Percentiles rank a stretch among this genome's conserved stretches.
Evolutionary conservation across 2,113 vertebrate genomes (phyloP).

Genomic region (Loxodonta africana): DNA sequence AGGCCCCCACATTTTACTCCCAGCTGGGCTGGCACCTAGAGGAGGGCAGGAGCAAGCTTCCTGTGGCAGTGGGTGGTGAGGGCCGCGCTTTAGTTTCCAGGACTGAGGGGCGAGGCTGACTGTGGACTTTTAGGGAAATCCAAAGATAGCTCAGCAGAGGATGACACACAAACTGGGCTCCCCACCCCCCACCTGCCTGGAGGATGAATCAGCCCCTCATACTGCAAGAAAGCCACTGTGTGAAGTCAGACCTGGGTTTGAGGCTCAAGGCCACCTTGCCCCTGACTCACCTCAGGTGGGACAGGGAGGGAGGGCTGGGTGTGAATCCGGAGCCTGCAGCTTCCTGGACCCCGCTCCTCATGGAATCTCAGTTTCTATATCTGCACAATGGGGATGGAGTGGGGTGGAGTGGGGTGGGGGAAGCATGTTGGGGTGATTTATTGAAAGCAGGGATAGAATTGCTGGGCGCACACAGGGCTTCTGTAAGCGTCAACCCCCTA

Average conservation of each 20-base stretch:
- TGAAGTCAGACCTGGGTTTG: slow-evolving; percentile 41
- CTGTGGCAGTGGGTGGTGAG: not conserved
- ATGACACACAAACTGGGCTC: slow-evolving; percentile 61
- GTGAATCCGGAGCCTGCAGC: not conserved
- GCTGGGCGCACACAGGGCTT: not conserved
- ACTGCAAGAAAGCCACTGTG: not conserved
- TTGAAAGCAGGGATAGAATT: not conserved
- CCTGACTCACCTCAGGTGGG: slow-evolving; percentile 59
- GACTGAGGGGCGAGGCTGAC: not conserved
- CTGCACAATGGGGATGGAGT: not conserved
- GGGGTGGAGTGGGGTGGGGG: not conserved
- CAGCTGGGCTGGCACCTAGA: not conserved
- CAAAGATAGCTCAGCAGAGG: slow-evolving; percentile 79
- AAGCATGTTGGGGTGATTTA: not conserved
- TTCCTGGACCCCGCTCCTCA: not conserved
- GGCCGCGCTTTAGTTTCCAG: slow-evolving; percentile 36
- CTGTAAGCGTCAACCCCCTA: too few species aligned
- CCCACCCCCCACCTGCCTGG: not conserved
- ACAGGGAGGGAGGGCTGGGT: not conserved
- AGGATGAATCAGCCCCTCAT: slow-evolving; percentile 73
- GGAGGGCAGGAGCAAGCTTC: not conserved
- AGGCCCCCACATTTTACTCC: not conserved
- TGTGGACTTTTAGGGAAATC: slow-evolving; percentile 60
- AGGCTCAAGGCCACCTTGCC: slow-evolving; percentile 31
- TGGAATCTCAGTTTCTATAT: not conserved